phyloP scores from a whole-genome alignment of 2,797 vertebrate genomes.

The Etheostoma perlongum region DNA sequence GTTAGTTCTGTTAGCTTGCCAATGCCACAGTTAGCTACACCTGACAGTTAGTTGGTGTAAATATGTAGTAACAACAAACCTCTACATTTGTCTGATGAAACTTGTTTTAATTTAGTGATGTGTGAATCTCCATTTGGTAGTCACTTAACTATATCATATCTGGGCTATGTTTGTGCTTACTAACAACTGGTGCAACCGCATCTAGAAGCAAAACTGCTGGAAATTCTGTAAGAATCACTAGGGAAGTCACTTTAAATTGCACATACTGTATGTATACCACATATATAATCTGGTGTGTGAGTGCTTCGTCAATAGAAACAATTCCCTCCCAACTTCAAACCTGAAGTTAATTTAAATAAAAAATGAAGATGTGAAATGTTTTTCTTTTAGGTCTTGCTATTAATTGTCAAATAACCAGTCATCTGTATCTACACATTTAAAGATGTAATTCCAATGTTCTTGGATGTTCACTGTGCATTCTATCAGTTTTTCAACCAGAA shows the following conservation, averaged over 20 bases:
- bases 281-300: not conserved
- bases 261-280: not conserved
- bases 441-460: not conserved
- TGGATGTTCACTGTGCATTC: not conserved
- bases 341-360: not conserved
- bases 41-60: not conserved
- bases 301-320: not conserved
- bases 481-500: slow-evolving; percentile 6
- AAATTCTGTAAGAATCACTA: not conserved
- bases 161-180: not conserved
- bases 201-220: not conserved
- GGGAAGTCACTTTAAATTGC: not conserved
- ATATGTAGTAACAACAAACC: not conserved
- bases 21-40: not conserved
- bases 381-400: not conserved
- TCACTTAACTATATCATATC: not conserved
- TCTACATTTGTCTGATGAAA: not conserved
- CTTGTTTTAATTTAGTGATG: not conserved
- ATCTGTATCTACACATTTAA: not conserved
- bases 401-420: not conserved
- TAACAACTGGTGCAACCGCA: not conserved
- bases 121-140: not conserved
- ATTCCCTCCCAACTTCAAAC: not conserved
- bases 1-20: not conserved
- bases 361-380: not conserved